Evolutionary conservation across 2,113 vertebrate species (phyloP), one percentile per base, ranked within the genome.

Genomic region (Eolophus roseicapilla): DNA sequence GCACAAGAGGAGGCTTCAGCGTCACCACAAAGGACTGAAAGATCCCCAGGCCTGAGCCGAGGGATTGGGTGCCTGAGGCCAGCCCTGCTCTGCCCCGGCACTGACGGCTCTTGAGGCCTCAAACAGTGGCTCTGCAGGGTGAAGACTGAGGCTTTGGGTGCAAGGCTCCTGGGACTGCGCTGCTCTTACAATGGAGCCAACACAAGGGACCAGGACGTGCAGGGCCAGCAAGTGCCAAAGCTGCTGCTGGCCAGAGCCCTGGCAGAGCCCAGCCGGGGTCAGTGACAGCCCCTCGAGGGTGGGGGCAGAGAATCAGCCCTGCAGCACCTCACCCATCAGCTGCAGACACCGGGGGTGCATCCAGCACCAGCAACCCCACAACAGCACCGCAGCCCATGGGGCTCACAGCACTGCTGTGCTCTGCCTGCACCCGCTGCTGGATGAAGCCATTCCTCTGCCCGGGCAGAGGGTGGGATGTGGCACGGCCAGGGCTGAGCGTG

Each of bases 291-390:
- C 33, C 31, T 59, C 2, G 20, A 59, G 57, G 55, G 33, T 21
- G 12, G 12, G 55, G 49, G 33, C 31, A 57, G 31, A 57, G 31
- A 57, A 57, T 57, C 8, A 23, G 20, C 57, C 33, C 13, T 27
- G 8, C 44, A 7, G 52, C 6, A 1, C 29, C 52, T 17, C 49
- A 7, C 29, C 60, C 31, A 1, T 7, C 2, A 16, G 27, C 63
- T 11, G 3, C 41, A 12, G n/a, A 13, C 33, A 3, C 78, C 2
- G 0, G 25, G 25, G 27, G 7, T 10, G 19, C n/a, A 19, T 8
- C 52, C 52, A 12, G 20, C 18, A 9, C 3, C 16, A 1, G 41
- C 53, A 35, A 2, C 33, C 20, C 21, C 55, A 21, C 55, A 6
- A 2, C 31, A 57, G 55, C 55, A 21, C 31, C 31, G 31, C 31